Evolutionary conservation across 1,140 invertebrate genomes (phyloP).

Genomic region (Heliothis virescens): DNA sequence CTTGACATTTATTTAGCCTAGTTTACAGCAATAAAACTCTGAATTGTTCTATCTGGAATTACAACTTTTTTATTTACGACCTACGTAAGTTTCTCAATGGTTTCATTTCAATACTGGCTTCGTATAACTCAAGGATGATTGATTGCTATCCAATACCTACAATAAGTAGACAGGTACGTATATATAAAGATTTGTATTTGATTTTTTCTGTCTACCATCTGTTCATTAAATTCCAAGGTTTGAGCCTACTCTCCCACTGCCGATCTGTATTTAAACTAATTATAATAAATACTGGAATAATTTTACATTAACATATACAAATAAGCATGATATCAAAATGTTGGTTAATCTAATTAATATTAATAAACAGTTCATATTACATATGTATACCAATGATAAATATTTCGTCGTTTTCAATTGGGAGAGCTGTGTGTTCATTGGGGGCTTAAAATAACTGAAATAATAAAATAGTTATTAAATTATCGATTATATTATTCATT

Average conservation of each 20-base stretch:
- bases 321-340: constrained; percentile 33
- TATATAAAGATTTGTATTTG: no score
- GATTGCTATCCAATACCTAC: constrained; percentile 12
- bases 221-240: neutral
- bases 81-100: constrained; percentile 12
- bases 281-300: constrained; percentile 36
- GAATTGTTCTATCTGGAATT: constrained; percentile 24
- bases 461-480: no score
- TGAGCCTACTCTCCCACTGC: neutral
- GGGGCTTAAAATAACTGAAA: neutral
- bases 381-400: constrained; percentile 38
- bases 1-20: constrained; percentile 20
- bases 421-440: constrained; percentile 2
- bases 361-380: constrained; percentile 22
- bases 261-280: neutral
- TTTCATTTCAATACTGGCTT: constrained; percentile 26
- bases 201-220: no score
- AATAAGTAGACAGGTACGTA: no score
- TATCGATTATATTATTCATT: no score
- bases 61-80: constrained; percentile 44
- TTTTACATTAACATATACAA: constrained; percentile 26
- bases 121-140: constrained; percentile 4
- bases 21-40: constrained; percentile 27
- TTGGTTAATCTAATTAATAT: constrained; percentile 24
- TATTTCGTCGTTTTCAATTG: constrained; percentile 27